Evolutionary conservation across 2,113 vertebrate species (phyloP).

Genomic region (Ivindomyrus marchei): DNA sequence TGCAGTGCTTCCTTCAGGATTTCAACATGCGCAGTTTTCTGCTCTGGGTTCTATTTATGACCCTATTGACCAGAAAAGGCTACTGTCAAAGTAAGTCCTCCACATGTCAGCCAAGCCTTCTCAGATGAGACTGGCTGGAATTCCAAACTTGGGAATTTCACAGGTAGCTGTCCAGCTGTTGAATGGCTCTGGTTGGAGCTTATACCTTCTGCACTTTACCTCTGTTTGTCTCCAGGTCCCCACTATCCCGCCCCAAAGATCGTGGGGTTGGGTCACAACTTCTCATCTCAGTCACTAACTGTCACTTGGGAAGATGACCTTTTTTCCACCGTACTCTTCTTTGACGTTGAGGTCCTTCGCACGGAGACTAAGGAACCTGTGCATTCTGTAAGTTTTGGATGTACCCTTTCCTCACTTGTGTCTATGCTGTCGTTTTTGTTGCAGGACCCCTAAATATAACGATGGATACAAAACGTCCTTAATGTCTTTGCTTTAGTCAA

Average conservation of each 20-base stretch:
- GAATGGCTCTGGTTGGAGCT: not conserved
- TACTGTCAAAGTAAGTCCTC: not conserved
- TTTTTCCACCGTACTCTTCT: slow-evolving; percentile 27
- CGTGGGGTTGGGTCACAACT: slow-evolving; percentile 31
- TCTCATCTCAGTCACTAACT: slow-evolving; percentile 31
- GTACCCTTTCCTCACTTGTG: not conserved
- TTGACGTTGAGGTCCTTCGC: slow-evolving; percentile 54
- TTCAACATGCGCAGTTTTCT: not conserved
- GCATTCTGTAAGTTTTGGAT: slow-evolving; percentile 30
- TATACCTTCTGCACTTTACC: not conserved
- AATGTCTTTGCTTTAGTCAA: not conserved
- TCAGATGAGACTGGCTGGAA: not conserved
- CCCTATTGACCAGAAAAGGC: not conserved
- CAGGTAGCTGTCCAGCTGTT: not conserved
- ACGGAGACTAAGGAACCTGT: slow-evolving; percentile 42
- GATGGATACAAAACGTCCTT: not conserved
- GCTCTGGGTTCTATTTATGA: not conserved
- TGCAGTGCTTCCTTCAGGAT: not conserved
- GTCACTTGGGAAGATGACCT: slow-evolving; percentile 45
- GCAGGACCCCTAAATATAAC: not conserved
- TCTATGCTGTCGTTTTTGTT: not conserved
- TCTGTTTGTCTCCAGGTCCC: not conserved
- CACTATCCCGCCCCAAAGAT: slow-evolving; percentile 29
- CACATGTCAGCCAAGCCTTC: not conserved
- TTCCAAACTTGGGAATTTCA: not conserved